These are phyloP conservation scores for Empis stercorea DNA, from an alignment of 2,888 invertebrate genomes.

Conservation along the genomic window DNA sequence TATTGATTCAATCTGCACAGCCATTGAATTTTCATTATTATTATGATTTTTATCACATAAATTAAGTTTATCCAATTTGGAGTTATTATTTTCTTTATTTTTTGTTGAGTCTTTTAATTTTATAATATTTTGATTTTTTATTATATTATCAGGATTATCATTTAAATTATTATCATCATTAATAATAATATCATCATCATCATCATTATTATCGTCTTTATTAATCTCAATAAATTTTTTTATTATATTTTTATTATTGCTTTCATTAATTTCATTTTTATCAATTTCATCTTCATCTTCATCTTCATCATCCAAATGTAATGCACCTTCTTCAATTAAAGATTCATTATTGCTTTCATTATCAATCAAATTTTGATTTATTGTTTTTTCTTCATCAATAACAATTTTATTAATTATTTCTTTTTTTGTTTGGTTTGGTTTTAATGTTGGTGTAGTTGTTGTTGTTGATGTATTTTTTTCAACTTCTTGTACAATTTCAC, in stretches of 20 bases:
- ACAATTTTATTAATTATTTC: not conserved
- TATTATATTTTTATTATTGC: not conserved
- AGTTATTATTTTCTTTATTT: too few species aligned
- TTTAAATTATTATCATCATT: too few species aligned
- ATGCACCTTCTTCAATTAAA: not conserved
- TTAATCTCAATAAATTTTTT: not conserved
- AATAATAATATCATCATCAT: too few species aligned
- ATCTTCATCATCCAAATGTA: not conserved
- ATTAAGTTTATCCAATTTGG: too few species aligned
- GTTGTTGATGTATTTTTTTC: not conserved
- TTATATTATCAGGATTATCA: too few species aligned
- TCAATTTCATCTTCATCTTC: not conserved
- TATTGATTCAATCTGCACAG: not conserved
- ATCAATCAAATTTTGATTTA: not conserved
- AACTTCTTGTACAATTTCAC: slow-evolving; percentile 32
- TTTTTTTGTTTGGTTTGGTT: not conserved
- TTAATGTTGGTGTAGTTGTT: not conserved
- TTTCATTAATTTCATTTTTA: too few species aligned
- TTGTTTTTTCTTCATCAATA: not conserved
- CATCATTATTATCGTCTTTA: slow-evolving; percentile 6
- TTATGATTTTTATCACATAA: too few species aligned
- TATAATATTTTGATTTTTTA: too few species aligned
- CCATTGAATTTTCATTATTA: too few species aligned
- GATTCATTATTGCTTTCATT: not conserved
- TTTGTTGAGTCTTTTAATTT: too few species aligned